phyloP scores from a whole-genome alignment of 2,888 invertebrate species.

The Tinea trinotella region DNA sequence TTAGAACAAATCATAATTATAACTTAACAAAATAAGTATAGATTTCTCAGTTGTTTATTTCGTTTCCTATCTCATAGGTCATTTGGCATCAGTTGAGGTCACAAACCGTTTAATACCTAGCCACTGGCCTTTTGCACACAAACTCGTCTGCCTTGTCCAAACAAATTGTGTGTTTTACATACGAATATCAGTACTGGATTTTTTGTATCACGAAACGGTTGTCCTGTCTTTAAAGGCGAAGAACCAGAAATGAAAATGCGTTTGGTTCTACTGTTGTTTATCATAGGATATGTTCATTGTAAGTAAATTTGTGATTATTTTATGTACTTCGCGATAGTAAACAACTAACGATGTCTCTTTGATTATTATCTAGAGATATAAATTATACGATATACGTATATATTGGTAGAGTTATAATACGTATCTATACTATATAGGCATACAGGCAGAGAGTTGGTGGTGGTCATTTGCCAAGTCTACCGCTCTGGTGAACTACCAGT shows the following conservation, averaged over 20 bases:
- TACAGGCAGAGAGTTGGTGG: no score
- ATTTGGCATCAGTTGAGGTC: not conserved
- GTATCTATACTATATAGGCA: no score
- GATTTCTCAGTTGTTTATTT: not conserved
- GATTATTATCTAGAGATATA: no score
- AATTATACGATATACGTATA: no score
- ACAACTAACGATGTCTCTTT: no score
- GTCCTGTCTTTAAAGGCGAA: no score
- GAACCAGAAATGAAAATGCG: not conserved
- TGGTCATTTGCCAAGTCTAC: no score
- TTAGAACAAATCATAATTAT: no score
- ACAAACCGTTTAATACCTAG: conserved; percentile 5
- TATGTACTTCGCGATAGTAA: no score
- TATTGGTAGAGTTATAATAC: no score
- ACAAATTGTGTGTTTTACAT: not conserved
- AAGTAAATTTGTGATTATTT: no score
- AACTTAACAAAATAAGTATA: not conserved
- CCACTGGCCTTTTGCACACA: conserved; percentile 10
- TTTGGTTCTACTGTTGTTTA: conserved; percentile 39
- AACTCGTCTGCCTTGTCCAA: conserved; percentile 1
- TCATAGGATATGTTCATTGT: conserved; percentile 41
- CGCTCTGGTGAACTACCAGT: no score
- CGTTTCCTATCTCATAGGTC: conserved; percentile 7
- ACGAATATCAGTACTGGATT: not conserved
- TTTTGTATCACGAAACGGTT: not conserved